Percentiles rank a stretch among this genome's conserved stretches.
phyloP scores from a whole-genome alignment of 2,888 invertebrate species.

The Geotrupes spiniger region DNA sequence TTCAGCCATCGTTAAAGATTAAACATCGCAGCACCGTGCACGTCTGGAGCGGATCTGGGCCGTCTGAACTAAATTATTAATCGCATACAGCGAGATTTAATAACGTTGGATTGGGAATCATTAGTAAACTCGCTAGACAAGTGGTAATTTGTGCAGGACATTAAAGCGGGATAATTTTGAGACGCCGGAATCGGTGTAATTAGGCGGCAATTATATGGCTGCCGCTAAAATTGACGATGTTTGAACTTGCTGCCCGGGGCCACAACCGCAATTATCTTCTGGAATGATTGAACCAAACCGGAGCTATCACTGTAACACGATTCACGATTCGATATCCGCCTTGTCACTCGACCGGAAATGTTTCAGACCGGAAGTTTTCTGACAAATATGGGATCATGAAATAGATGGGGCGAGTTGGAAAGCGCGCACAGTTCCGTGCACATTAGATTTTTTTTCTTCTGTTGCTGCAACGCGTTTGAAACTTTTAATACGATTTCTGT shows the following conservation, averaged over 20 bases:
- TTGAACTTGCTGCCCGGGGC: slow-evolving; percentile 21
- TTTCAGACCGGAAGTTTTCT: slow-evolving; percentile 23
- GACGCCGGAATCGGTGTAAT: slow-evolving; percentile 19
- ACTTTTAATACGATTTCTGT: no score
- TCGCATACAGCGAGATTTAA: no score
- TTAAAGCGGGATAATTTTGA: slow-evolving; percentile 10
- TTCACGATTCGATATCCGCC: slow-evolving; percentile 33
- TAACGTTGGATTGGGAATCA: no score
- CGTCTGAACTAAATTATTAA: no score
- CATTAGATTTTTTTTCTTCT: no score
- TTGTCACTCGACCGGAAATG: slow-evolving; percentile 24
- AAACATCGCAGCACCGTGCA: no score
- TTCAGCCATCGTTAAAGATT: no score
- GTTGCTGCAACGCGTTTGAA: no score
- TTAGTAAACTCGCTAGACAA: no score
- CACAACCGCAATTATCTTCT: slow-evolving; percentile 27
- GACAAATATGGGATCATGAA: slow-evolving; percentile 18
- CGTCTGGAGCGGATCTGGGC: no score
- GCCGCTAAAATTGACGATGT: slow-evolving; percentile 19
- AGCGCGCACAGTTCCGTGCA: no score
- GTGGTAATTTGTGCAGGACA: neutral
- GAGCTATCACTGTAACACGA: slow-evolving; percentile 33
- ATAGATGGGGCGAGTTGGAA: slow-evolving; percentile 7
- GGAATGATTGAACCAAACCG: slow-evolving; percentile 32
- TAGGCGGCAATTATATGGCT: slow-evolving; percentile 20